These are phyloP conservation scores for Eremobia ochroleuca DNA, from an alignment of 2,888 invertebrate species.

Conservation along the genomic window DNA sequence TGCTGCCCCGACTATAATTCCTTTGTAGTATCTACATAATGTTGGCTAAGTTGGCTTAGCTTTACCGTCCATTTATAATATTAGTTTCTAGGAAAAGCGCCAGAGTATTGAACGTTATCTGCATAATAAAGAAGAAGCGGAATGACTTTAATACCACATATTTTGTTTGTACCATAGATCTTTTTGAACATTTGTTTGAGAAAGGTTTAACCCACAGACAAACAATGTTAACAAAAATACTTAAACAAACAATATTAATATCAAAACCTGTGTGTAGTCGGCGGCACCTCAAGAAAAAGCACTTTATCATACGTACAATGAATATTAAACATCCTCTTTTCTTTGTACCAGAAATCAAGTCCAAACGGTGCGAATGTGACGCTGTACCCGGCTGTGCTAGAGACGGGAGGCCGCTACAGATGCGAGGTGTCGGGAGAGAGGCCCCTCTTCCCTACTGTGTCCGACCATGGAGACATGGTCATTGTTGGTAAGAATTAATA, in stretches of 20 bases:
- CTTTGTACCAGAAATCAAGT: constrained; percentile 90
- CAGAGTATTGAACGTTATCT: not conserved
- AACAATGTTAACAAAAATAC: constrained; percentile 21
- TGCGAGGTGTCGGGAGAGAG: constrained; percentile 95
- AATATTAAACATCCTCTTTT: constrained; percentile 24
- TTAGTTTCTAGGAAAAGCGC: not conserved
- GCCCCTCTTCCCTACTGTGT: constrained; percentile 94
- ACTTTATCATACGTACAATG: constrained; percentile 26
- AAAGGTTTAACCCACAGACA: not conserved
- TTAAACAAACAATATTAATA: constrained; percentile 37
- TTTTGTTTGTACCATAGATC: not conserved
- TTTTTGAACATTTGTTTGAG: not conserved
- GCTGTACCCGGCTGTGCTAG: constrained; percentile 92
- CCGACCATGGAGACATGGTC: constrained; percentile 94
- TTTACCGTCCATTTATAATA: not conserved
- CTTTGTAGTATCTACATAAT: not conserved
- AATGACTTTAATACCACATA: not conserved
- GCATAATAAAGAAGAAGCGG: not conserved
- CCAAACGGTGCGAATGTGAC: constrained; percentile 92
- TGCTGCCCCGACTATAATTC: too few species aligned
- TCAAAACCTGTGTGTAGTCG: constrained; percentile 17
- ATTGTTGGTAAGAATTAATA: constrained; percentile 92
- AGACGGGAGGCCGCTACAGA: constrained; percentile 94
- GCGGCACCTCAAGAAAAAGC: constrained; percentile 12
- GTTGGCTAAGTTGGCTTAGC: not conserved